Percentiles rank a stretch among this genome's conserved stretches.
Conservation (phyloP, 2,113 vertebrate species). For the Crotalus horridus region DNA sequence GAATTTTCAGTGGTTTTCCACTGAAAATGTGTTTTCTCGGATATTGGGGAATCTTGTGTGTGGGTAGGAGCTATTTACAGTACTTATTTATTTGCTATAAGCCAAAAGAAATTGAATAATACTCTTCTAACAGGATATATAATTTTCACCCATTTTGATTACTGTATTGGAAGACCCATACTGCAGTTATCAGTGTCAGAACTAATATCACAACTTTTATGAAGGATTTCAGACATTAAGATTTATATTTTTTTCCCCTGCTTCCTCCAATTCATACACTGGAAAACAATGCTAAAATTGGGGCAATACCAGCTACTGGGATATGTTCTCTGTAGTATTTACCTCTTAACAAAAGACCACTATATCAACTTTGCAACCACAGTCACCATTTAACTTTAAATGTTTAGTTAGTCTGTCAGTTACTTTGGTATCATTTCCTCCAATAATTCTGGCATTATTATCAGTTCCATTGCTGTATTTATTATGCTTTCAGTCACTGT, state of each 20-base stretch:
- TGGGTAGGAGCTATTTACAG: neutral
- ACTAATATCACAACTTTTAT: neutral
- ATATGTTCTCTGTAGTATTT: neutral
- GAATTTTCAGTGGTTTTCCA: neutral
- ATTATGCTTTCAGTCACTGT: neutral
- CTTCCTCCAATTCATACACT: neutral
- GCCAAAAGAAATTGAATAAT: neutral
- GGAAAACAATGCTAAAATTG: neutral
- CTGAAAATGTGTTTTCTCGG: neutral
- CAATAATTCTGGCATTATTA: neutral
- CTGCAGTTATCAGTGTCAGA: neutral
- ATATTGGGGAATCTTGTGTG: neutral
- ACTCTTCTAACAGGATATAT: neutral
- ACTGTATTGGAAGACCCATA: neutral
- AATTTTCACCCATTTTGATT: neutral
- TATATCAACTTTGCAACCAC: neutral
- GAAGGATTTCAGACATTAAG: neutral
- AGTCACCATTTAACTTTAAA: neutral
- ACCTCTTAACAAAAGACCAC: neutral
- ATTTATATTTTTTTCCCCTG: neutral
- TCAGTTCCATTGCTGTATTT: neutral
- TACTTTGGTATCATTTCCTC: neutral
- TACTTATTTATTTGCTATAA: neutral
- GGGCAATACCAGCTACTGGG: neutral
- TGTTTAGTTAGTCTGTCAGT: neutral